Percentiles rank a stretch among this genome's conserved stretches.
phyloP scores from a whole-genome alignment of 53 echinoderm and acorn worm species.

The Stichopus horrens region DNA sequence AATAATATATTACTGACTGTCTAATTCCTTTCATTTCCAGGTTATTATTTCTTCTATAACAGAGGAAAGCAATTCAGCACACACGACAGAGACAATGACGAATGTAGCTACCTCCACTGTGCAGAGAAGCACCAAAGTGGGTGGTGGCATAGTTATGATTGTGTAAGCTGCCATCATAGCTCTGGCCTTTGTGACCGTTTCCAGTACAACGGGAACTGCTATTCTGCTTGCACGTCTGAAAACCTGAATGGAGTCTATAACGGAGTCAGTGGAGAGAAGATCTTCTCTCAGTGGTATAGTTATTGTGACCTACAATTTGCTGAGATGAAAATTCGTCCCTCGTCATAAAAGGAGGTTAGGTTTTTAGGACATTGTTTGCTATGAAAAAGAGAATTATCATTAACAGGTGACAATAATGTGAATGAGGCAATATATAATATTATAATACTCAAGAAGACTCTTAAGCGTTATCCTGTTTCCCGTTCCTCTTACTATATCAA shows the following conservation, averaged over 20 bases:
- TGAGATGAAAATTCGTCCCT: conserved; percentile 31
- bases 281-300: neutral
- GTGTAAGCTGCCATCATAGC: no score
- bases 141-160: neutral
- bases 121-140: neutral
- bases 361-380: no score
- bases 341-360: neutral
- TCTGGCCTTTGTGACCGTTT: neutral
- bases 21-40: neutral
- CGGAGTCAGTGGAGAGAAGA: neutral
- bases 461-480: no score
- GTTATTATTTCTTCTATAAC: neutral
- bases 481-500: no score
- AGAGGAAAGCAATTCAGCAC: neutral
- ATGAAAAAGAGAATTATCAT: no score
- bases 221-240: neutral
- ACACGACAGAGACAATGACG: neutral
- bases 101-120: neutral
- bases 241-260: conserved; percentile 9
- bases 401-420: no score
- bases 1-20: no score
- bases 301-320: conserved; percentile 1
- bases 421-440: no score
- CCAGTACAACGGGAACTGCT: no score
- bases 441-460: no score